Conservation (phyloP, 2,888 invertebrate species). For the Sphaeridia pumilis region DNA sequence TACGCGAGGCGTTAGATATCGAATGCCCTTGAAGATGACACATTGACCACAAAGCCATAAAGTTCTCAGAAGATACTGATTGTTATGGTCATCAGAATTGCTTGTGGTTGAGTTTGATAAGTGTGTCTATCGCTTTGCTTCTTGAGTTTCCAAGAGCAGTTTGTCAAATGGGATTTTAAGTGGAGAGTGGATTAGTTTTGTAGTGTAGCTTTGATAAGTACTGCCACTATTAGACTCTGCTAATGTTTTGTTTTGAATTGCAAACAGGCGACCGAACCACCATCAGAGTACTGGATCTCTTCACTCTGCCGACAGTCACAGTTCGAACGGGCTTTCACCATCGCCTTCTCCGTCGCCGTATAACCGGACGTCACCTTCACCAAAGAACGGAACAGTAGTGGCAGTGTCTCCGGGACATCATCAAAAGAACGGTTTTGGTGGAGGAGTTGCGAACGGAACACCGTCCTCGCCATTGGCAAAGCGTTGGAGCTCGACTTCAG, state of each 20-base stretch:
- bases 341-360: constrained; percentile 50
- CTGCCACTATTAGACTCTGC: not conserved
- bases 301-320: constrained; percentile 64
- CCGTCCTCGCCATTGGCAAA: constrained; percentile 46
- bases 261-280: constrained; percentile 55
- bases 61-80: no score
- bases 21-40: no score
- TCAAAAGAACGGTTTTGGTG: constrained; percentile 29
- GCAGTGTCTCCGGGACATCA: constrained; percentile 16
- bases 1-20: no score
- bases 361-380: constrained; percentile 36
- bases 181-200: no score
- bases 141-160: not conserved
- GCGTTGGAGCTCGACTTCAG: constrained; percentile 72
- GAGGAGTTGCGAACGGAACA: constrained; percentile 24
- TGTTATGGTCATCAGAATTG: no score
- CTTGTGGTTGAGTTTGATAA: no score
- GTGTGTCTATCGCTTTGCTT: no score
- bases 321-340: constrained; percentile 71
- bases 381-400: constrained; percentile 18
- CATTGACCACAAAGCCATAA: no score
- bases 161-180: constrained; percentile 1
- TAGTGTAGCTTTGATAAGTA: no score
- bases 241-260: not conserved
- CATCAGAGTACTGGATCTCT: constrained; percentile 72